These are phyloP conservation scores for Troides oblongomaculatus DNA, from an alignment of 2,888 invertebrate genomes.

Conservation along the genomic window DNA sequence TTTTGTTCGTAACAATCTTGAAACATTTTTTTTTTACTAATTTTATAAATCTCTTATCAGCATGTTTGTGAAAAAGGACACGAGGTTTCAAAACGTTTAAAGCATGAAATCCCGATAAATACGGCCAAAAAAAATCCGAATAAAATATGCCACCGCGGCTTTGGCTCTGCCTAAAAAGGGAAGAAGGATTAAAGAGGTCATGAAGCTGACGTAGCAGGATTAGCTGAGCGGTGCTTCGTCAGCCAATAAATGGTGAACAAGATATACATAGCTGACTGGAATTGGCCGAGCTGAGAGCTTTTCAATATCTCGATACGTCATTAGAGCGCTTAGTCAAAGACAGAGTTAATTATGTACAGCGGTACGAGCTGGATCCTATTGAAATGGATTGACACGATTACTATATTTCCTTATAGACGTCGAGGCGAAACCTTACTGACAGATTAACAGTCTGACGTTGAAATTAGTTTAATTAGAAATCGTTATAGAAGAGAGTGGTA, in stretches of 20 bases:
- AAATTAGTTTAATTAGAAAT: not conserved
- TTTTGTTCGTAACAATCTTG: not conserved
- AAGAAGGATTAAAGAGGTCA: constrained; percentile 73
- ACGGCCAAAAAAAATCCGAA: constrained; percentile 50
- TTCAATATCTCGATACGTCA: constrained; percentile 11
- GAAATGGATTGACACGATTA: constrained; percentile 8
- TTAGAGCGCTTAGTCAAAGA: constrained; percentile 19
- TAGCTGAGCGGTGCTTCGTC: constrained; percentile 60
- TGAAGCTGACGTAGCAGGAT: constrained; percentile 72
- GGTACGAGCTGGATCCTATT: not conserved
- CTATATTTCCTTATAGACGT: constrained; percentile 10
- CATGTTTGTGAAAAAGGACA: not conserved
- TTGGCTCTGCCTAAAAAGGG: constrained; percentile 56
- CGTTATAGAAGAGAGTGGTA: not conserved
- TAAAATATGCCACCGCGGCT: constrained; percentile 54
- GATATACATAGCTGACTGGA: constrained; percentile 46
- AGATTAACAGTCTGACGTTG: not conserved
- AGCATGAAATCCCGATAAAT: constrained; percentile 33
- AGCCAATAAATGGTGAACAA: constrained; percentile 64
- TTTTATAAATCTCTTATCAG: not conserved
- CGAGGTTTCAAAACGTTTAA: not conserved
- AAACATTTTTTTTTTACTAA: not conserved
- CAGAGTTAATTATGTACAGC: constrained; percentile 22
- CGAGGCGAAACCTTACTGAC: not conserved
- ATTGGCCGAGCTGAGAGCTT: constrained; percentile 28